These are phyloP conservation scores for Synergus umbraculus DNA, from an alignment of 2,888 invertebrate genomes.

Conservation along the genomic window DNA sequence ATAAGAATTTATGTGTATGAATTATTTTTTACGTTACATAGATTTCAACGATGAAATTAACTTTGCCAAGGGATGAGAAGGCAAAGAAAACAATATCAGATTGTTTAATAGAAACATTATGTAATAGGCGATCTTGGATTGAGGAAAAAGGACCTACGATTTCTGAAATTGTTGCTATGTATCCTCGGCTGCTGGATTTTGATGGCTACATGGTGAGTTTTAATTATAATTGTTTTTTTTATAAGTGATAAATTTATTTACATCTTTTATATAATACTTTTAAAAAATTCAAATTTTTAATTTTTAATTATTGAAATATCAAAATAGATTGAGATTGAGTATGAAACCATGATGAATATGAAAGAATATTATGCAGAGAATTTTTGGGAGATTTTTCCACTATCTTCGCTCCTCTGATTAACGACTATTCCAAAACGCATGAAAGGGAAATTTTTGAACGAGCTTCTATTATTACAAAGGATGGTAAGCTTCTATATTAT, in stretches of 20 bases:
- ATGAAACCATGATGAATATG: constrained; percentile 1
- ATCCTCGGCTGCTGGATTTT: constrained; percentile 21
- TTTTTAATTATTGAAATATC: background rate
- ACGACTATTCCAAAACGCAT: background rate
- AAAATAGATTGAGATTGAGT: constrained; percentile 21
- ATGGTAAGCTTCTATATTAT: constrained; percentile 3
- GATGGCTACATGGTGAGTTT: constrained; percentile 13
- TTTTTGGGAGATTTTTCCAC: background rate
- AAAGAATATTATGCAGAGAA: background rate
- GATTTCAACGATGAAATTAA: constrained; percentile 22
- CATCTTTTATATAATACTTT: background rate
- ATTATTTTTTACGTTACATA: background rate
- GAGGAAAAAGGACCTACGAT: background rate
- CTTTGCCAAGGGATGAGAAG: constrained; percentile 12
- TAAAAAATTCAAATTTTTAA: background rate
- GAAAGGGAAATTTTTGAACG: background rate
- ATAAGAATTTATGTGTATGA: no score
- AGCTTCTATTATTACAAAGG: constrained; percentile 11
- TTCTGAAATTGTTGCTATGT: constrained; percentile 10
- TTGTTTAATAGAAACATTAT: background rate
- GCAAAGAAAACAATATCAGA: background rate
- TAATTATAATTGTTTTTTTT: background rate
- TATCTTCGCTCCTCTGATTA: background rate
- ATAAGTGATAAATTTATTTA: no score
- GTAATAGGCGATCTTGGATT: constrained; percentile 11